A percentile compares a stretch with the other conserved stretches of the same genome.
These are phyloP conservation scores for Incurvaria masculella DNA, from an alignment of 2,888 invertebrate species.

Conservation along the genomic window DNA sequence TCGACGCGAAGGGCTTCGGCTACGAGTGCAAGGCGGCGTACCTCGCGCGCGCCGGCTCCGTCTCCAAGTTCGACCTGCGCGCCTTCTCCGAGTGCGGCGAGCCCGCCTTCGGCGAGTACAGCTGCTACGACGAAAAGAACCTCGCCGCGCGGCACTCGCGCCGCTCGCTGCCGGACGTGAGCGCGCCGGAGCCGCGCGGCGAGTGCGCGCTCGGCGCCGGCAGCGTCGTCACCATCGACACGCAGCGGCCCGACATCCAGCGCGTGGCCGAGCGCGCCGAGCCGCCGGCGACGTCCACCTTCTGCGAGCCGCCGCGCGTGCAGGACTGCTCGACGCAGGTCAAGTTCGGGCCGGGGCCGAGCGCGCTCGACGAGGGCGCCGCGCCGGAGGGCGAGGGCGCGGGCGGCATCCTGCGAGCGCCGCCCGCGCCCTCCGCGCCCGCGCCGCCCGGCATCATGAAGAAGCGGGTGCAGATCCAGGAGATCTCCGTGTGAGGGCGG, in stretches of 20 bases:
- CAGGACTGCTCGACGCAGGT: constrained; percentile 53
- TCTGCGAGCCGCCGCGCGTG: constrained; percentile 40
- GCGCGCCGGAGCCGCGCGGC: constrained; percentile 44
- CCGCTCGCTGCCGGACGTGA: constrained; percentile 58
- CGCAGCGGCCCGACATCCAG: constrained; percentile 51
- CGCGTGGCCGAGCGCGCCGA: constrained; percentile 37
- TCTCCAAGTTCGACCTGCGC: constrained; percentile 43
- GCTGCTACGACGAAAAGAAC: constrained; percentile 62
- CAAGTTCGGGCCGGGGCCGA: constrained; percentile 37
- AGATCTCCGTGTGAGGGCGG: constrained; percentile 78
- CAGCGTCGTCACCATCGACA: constrained; percentile 50
- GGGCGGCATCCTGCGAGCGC: constrained; percentile 43
- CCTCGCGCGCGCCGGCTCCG: constrained; percentile 42
- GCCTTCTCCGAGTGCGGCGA: constrained; percentile 53
- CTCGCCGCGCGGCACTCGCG: constrained; percentile 50
- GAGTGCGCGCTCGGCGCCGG: constrained; percentile 58
- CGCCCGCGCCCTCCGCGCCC: constrained; percentile 44
- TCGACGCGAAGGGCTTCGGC: constrained; percentile 53
- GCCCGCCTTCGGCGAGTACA: constrained; percentile 62
- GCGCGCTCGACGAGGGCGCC: constrained; percentile 32
- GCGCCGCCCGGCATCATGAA: constrained; percentile 76
- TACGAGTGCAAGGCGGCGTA: constrained; percentile 58
- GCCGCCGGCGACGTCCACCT: constrained; percentile 40
- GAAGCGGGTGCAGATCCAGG: constrained; percentile 89
- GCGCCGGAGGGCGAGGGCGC: constrained; percentile 36